Conservation (phyloP, 2,797 vertebrate species). For the Urosaurus nigricauda region DNA sequence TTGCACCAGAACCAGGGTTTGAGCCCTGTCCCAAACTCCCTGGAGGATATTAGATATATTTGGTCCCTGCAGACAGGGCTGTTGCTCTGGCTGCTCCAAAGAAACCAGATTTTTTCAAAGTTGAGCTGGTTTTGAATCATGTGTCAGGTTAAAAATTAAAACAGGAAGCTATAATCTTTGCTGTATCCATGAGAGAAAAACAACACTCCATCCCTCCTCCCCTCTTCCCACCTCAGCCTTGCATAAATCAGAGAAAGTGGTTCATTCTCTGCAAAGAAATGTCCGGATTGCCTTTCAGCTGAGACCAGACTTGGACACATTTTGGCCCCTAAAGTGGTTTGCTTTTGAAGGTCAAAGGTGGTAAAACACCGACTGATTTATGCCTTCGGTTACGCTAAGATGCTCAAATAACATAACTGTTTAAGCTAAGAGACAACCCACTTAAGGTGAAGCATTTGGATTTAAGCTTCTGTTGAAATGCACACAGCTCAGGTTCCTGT, state of each 20-base stretch:
- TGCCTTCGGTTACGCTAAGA: not conserved
- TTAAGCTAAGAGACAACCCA: not conserved
- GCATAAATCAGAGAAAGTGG: slow-evolving; percentile 12
- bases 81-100: not conserved
- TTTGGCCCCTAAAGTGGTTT: not conserved
- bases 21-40: too few relatives aligned
- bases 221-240: not conserved
- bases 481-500: not conserved
- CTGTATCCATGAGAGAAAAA: not conserved
- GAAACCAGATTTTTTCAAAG: not conserved
- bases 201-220: not conserved
- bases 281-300: not conserved
- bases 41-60: too few relatives aligned
- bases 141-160: slow-evolving; percentile 21
- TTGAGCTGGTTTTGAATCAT: slow-evolving; percentile 15
- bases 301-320: slow-evolving; percentile 2
- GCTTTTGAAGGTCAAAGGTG: slow-evolving; percentile 18
- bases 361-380: not conserved
- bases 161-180: not conserved
- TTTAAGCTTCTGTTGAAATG: not conserved
- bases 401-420: not conserved
- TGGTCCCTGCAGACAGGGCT: too few relatives aligned
- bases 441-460: not conserved
- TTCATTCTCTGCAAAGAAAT: not conserved
- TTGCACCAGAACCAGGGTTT: too few relatives aligned